Conservation (phyloP, 2,113 vertebrate species). For the Galemys pyrenaicus region DNA sequence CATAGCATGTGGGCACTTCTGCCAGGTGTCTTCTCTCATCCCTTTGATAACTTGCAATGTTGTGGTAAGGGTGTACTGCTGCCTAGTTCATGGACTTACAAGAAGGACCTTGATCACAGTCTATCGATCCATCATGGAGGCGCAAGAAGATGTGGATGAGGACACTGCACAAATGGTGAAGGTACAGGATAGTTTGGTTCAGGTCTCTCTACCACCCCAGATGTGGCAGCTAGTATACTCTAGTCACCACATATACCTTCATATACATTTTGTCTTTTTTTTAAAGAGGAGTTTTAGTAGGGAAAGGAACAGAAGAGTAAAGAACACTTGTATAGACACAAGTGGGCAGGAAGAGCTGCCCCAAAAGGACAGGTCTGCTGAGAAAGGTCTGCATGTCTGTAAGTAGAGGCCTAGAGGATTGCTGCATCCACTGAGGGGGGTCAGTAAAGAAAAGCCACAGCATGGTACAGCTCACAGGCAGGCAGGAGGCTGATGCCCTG, state of each 20-base stretch:
- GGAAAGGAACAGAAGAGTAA: too few species aligned
- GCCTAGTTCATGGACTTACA: not conserved
- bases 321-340: too few species aligned
- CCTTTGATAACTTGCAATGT: not conserved
- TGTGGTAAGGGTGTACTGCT: not conserved
- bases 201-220: not conserved
- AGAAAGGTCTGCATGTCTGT: too few species aligned
- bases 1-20: not conserved
- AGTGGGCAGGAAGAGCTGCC: too few species aligned
- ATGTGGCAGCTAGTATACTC: not conserved
- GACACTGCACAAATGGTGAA: not conserved
- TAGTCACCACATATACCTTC: not conserved
- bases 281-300: too few species aligned
- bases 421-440: too few species aligned
- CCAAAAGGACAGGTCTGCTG: too few species aligned
- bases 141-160: not conserved
- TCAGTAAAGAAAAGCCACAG: too few species aligned
- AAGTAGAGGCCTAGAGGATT: too few species aligned
- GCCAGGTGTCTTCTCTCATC: not conserved
- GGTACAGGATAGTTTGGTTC: not conserved
- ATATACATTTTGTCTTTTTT: too few species aligned
- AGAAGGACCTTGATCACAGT: not conserved
- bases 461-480: too few species aligned
- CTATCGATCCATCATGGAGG: not conserved
- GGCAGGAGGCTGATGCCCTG: too few species aligned